phyloP scores from a whole-genome alignment of 2,797 vertebrate genomes.

The Chloroceryle amazona region DNA sequence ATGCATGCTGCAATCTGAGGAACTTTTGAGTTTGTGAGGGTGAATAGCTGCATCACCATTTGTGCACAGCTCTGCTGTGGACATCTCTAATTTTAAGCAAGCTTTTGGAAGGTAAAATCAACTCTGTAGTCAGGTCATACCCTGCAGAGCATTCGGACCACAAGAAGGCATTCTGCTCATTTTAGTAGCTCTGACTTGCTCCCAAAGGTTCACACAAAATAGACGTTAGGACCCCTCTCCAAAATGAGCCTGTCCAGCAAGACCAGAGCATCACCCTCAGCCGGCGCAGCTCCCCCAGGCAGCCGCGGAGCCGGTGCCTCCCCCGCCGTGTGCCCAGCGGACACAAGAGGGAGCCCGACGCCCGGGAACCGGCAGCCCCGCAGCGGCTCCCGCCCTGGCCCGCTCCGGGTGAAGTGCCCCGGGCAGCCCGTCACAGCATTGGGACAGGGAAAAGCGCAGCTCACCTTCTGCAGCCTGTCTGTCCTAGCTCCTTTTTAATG shows the following conservation, averaged over 20 bases:
- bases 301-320: not conserved
- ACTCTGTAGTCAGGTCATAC: accelerated
- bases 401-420: accelerated
- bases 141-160: not conserved
- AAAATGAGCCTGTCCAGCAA: accelerated
- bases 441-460: accelerated
- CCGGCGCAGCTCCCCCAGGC: not conserved
- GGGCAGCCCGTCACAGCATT: accelerated
- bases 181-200: accelerated
- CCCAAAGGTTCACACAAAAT: accelerated
- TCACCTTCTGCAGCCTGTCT: not conserved
- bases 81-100: not conserved
- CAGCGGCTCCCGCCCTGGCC: not conserved
- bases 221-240: accelerated
- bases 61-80: accelerated
- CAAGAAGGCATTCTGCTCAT: accelerated
- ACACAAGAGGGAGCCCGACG: conserved; percentile 44
- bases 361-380: not conserved
- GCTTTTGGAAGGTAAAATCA: too few species aligned
- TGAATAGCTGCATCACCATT: accelerated
- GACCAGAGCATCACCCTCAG: not conserved
- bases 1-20: not conserved
- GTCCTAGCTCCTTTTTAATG: not conserved
- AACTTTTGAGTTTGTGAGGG: not conserved
- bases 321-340: not conserved